Base-by-base conservation (phyloP, 2,113 vertebrate genomes). In the Nothocercus nigrocapillus region DNA sequence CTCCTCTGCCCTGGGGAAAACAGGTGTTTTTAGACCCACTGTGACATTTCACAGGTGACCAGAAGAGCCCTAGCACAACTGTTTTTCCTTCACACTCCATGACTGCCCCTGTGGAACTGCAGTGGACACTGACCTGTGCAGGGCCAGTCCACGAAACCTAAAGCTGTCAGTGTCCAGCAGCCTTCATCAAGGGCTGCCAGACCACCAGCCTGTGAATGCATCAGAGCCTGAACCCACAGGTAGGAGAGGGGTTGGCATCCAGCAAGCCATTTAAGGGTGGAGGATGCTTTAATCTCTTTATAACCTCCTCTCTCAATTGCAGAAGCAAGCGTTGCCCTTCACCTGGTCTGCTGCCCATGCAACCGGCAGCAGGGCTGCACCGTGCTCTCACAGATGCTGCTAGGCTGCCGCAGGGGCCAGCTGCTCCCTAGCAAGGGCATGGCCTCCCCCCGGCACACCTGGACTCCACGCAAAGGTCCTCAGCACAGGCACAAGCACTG, bases 291-390 rank as follows among this genome's bases (percentile, higher is more conserved):
- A 45, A 56, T 47, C 51, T 58, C 54, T 74, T 86, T 25, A 16
- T 24, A 61, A 17, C 7, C 3, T 4, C 4, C 5, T 34, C n/a
- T 58, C 34, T 28, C 58, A 76, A 45, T 4, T 0, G 0, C 34
- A 32, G 45, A 34, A 59, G 62, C 32, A 51, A 38, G 15, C 2
- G 0, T 21, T n/a, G 12, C 51, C 32, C 38, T 38, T 66, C 9
- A 5, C 25, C 21, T 47, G 28, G 17, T 6, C 8, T 1, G 4
- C 44, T 24, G 21, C 0, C 1, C 2, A 64, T 2, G 14, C 72
- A 40, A 80, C 24, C n/a, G 22, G 49, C 34, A 1, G 4, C 62
- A n/a, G 56, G 5, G 2, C 61, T 14, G 5, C 32, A 3, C 13
- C 5, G 47, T 4, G 44, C 44, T 25, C 51, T 17, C 22, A 42